Conservation (phyloP, 2,113 vertebrate species). For the Ahaetulla prasina region DNA sequence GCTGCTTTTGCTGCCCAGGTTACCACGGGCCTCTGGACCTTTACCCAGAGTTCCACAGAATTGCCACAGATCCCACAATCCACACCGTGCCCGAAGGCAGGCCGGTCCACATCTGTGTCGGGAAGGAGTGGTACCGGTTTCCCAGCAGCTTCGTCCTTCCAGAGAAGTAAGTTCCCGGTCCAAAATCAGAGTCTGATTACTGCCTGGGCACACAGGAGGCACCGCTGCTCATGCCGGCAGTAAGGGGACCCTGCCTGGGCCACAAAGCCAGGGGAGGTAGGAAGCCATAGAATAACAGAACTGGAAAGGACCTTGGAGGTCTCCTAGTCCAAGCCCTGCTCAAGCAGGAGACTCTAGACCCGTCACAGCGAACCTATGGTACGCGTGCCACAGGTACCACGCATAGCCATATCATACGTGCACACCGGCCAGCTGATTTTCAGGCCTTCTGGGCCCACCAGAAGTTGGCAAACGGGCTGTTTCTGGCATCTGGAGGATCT, state of each 20-base stretch:
- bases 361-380: too few species aligned
- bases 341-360: too few species aligned
- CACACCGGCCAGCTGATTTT: too few species aligned
- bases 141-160: conserved; percentile 96
- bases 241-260: neutral
- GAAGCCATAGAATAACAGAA: neutral
- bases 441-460: too few species aligned
- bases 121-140: conserved; percentile 97
- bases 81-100: conserved; percentile 86
- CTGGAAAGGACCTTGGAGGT: too few species aligned
- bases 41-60: conserved; percentile 93
- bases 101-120: conserved; percentile 87
- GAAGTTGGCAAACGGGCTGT: too few species aligned
- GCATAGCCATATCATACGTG: too few species aligned
- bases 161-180: conserved; percentile 77
- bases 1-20: conserved; percentile 61
- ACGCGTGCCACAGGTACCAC: too few species aligned
- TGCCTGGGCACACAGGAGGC: neutral
- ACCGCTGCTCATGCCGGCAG: neutral
- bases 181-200: too few species aligned
- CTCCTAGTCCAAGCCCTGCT: too few species aligned
- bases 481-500: too few species aligned
- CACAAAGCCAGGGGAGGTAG: neutral
- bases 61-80: conserved; percentile 84
- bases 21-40: conserved; percentile 95